phyloP scores from a whole-genome alignment of 2,888 invertebrate genomes.

The Melangyna quadrimaculata region DNA sequence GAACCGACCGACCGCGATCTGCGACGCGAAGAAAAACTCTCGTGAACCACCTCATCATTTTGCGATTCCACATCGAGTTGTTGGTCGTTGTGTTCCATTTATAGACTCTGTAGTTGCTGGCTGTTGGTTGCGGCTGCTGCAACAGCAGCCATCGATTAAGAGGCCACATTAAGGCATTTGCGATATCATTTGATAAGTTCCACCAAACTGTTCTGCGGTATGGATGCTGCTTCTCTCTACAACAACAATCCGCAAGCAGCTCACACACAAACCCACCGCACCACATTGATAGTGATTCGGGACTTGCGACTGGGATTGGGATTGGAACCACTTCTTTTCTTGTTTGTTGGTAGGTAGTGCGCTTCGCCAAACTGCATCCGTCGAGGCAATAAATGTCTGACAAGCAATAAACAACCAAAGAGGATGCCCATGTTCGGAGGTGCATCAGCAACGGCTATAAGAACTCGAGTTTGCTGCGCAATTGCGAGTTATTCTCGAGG shows the following conservation, averaged over 20 bases:
- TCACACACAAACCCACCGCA: conserved; percentile 26
- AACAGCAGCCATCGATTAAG: conserved; percentile 72
- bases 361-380: conserved; percentile 54
- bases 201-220: not conserved
- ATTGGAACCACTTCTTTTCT: conserved; percentile 33
- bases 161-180: conserved; percentile 71
- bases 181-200: conserved; percentile 72
- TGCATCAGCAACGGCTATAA: conserved; percentile 53
- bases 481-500: conserved; percentile 21
- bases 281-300: not conserved
- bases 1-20: not conserved
- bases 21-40: conserved; percentile 22
- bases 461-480: conserved; percentile 40
- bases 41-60: conserved; percentile 49
- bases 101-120: conserved; percentile 57
- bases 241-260: conserved; percentile 27
- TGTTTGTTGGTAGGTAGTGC: conserved; percentile 16
- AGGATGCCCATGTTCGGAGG: conserved; percentile 72
- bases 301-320: not conserved
- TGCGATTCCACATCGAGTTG: conserved; percentile 69
- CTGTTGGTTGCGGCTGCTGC: conserved; percentile 46
- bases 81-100: conserved; percentile 66
- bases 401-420: conserved; percentile 74
- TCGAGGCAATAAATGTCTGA: conserved; percentile 73
- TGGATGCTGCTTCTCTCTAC: not conserved